These are phyloP conservation scores for Atta texana DNA, from an alignment of 1,140 invertebrate genomes.

Conservation along the genomic window DNA sequence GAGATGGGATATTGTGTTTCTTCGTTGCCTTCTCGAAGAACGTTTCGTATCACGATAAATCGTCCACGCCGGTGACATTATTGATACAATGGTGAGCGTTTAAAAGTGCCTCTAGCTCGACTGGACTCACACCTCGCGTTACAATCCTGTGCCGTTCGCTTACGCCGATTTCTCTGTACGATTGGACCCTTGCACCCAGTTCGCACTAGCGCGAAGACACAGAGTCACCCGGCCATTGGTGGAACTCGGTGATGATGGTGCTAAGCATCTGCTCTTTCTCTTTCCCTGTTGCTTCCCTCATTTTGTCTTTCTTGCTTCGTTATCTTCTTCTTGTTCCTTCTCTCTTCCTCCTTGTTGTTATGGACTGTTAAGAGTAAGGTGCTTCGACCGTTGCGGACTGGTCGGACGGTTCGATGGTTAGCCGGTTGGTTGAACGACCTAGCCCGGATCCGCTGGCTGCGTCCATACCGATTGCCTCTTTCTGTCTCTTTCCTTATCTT, in stretches of 20 bases:
- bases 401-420: conserved; percentile 74
- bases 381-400: conserved; percentile 69
- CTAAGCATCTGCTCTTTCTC: conserved; percentile 43
- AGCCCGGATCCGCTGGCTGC: conserved; percentile 76
- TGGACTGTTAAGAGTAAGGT: conserved; percentile 77
- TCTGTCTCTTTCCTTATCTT: conserved; percentile 69
- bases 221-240: conserved; percentile 59
- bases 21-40: conserved; percentile 12
- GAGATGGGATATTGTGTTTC: conserved; percentile 9
- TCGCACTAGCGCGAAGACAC: conserved; percentile 64
- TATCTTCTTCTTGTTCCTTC: conserved; percentile 21
- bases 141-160: conserved; percentile 13
- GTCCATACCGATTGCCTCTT: conserved; percentile 77
- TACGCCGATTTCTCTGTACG: conserved; percentile 70
- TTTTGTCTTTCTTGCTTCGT: neutral
- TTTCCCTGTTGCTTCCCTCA: conserved; percentile 9
- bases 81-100: conserved; percentile 62
- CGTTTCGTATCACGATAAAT: conserved; percentile 56
- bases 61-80: conserved; percentile 46
- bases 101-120: conserved; percentile 39
- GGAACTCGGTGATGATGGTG: conserved; percentile 54
- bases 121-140: conserved; percentile 24
- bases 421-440: conserved; percentile 78
- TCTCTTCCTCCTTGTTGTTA: conserved; percentile 39
- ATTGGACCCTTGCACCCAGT: conserved; percentile 63